These are phyloP conservation scores for Albula glossodonta DNA, from an alignment of 2,113 vertebrate species.

Conservation along the genomic window DNA sequence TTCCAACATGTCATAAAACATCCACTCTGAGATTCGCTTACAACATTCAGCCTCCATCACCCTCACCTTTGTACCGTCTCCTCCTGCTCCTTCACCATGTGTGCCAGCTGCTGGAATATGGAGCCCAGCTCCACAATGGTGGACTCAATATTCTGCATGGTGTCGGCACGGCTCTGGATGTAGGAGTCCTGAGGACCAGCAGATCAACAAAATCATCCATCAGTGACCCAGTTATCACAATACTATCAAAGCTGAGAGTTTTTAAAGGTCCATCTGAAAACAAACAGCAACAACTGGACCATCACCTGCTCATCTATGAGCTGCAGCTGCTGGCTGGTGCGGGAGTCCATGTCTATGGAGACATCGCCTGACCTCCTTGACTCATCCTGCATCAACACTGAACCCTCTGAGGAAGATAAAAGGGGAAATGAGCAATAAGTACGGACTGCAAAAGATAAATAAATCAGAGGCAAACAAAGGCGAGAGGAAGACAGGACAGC, in stretches of 20 bases:
- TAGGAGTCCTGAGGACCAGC: conserved; percentile 67
- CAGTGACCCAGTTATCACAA: not conserved
- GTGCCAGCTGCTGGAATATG: conserved; percentile 88
- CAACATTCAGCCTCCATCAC: not conserved
- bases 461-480: conserved; percentile 21
- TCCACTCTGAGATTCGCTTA: no score
- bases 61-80: conserved; percentile 87
- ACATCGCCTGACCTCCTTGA: conserved; percentile 77
- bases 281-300: not conserved
- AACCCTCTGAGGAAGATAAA: conserved; percentile 63
- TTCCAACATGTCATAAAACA: no score
- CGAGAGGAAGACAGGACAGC: not conserved
- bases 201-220: not conserved
- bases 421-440: conserved; percentile 25
- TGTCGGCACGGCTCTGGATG: conserved; percentile 77
- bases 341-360: conserved; percentile 84
- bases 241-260: not conserved
- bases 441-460: conserved; percentile 52
- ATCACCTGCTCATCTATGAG: conserved; percentile 88
- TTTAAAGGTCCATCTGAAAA: not conserved
- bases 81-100: conserved; percentile 94
- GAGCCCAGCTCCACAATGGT: conserved; percentile 81
- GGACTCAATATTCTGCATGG: conserved; percentile 82
- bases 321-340: conserved; percentile 82
- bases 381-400: conserved; percentile 85